Percentiles rank a stretch among this genome's conserved stretches.
These are phyloP conservation scores for Drosophila triauraria DNA, from an alignment of 1,140 invertebrate genomes.

Conservation along the genomic window DNA sequence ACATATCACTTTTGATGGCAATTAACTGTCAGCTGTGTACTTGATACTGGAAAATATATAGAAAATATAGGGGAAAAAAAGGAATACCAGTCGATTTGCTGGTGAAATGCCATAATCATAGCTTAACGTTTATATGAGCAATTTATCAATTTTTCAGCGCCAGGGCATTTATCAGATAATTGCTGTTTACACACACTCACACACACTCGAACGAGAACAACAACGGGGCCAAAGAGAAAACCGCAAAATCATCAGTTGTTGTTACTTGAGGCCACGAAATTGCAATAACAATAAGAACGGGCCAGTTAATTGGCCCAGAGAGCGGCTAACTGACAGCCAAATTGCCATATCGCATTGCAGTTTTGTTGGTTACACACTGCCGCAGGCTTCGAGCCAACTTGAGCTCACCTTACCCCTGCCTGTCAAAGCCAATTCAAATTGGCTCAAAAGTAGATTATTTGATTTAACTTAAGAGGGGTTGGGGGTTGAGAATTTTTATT, in stretches of 20 bases:
- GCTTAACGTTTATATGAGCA: constrained; percentile 78
- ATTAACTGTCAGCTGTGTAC: constrained; percentile 39
- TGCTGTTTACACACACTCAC: constrained; percentile 74
- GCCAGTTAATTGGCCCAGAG: constrained; percentile 77
- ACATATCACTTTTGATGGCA: constrained; percentile 30
- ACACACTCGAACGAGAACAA: constrained; percentile 8
- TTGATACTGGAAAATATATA: constrained; percentile 18
- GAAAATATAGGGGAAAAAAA: too few relatives aligned
- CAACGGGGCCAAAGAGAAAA: constrained; percentile 43
- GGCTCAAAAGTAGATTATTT: constrained; percentile 48
- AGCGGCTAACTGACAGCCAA: constrained; percentile 79
- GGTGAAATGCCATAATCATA: constrained; percentile 70
- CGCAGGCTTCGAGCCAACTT: constrained; percentile 2
- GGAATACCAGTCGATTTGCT: constrained; percentile 6
- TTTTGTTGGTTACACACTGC: constrained; percentile 56
- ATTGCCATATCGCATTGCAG: constrained; percentile 79
- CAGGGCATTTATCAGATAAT: constrained; percentile 79
- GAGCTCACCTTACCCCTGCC: background rate
- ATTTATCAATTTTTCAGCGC: constrained; percentile 82
- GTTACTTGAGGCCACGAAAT: constrained; percentile 71
- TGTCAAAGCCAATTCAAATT: constrained; percentile 61
- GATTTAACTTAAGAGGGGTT: constrained; percentile 28
- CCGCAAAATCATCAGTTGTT: constrained; percentile 76
- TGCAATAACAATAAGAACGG: constrained; percentile 70
- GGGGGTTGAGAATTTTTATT: background rate